These are phyloP conservation scores for Elaeidobius kamerunicus DNA, from an alignment of 2,888 invertebrate genomes.

Conservation along the genomic window DNA sequence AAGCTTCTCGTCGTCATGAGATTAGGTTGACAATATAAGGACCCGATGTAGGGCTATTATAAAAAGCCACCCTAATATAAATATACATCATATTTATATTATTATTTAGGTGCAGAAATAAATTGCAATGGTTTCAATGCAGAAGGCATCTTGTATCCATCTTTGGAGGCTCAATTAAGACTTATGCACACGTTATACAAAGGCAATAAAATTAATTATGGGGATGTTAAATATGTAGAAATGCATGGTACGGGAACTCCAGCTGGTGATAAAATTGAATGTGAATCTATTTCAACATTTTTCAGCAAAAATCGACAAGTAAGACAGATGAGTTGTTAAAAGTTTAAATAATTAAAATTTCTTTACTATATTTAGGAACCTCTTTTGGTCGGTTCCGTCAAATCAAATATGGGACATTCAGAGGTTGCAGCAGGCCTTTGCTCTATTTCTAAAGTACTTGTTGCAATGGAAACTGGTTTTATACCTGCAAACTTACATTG, in stretches of 20 bases:
- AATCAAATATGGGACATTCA: conserved; percentile 52
- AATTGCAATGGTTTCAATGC: conserved; percentile 46
- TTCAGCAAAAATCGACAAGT: conserved; percentile 28
- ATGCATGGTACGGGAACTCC: conserved; percentile 75
- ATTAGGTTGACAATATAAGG: too few relatives aligned
- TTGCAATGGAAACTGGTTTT: conserved; percentile 65
- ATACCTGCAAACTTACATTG: conserved; percentile 74
- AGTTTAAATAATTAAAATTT: not conserved
- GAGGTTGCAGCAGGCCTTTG: conserved; percentile 54
- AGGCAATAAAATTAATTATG: conserved; percentile 68
- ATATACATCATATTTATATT: too few relatives aligned
- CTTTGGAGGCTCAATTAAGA: conserved; percentile 55
- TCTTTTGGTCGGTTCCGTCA: conserved; percentile 51
- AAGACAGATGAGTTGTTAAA: not conserved
- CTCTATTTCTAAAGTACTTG: conserved; percentile 59
- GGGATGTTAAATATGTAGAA: conserved; percentile 72
- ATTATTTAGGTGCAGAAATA: conserved; percentile 37
- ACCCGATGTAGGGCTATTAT: too few relatives aligned
- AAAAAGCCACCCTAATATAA: too few relatives aligned
- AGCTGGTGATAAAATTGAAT: conserved; percentile 37
- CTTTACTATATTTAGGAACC: conserved; percentile 9
- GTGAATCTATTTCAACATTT: conserved; percentile 30
- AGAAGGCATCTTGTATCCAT: conserved; percentile 45
- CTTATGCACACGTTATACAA: conserved; percentile 61
- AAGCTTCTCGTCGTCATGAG: too few relatives aligned